Base-by-base conservation (phyloP, 2,888 invertebrate species). In the Cataglyphis altisquamis region DNA sequence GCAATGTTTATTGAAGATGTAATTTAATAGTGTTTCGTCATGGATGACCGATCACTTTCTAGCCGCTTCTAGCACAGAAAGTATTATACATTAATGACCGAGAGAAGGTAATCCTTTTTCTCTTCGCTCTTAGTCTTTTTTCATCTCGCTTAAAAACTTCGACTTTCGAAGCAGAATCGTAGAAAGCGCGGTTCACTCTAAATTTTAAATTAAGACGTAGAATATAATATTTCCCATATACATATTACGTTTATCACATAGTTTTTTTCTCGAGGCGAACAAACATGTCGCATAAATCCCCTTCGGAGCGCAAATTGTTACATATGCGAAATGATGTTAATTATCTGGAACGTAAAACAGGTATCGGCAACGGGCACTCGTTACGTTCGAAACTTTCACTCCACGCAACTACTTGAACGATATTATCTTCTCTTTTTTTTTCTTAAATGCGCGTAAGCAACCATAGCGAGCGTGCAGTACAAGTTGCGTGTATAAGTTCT, bases 381-480 rank as follows among this genome's bases (percentile, higher is more conserved):
- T 89, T 91, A 89, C 84, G 88, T 87, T 89, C 87, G 86, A 75
- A 84, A 92, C 92, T 92, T 92, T 92, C 92, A 91, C 92, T 92
- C 89, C 88, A 88, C 87, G 88, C 87, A 89, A 89, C 91, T 90
- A 92, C 90, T 91, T 91, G 88, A 90, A 90, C 85, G 89, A 89
- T 89, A 89, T 86, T 87, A 88, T 89, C 78, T 87, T 85, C 84
- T 75, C 84, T 66, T 81, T 83, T 86, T 77, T 66, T 45, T 70
- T 48, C 55, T 82, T 67, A 81, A 87, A 83, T 73, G 77, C 32
- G 72, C 84, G 78, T 80, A 84, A 87, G 86, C 77, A 84, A 80
- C 77, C 86, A 45, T 75, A 83, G 74, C 81, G 73, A 84, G 67
- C 73, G 72, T 81, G 70, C 80, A 82, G 67, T 52, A 84, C 84